These are phyloP conservation scores for Symphodus melops DNA, from an alignment of 2,113 vertebrate genomes.

Conservation along the genomic window DNA sequence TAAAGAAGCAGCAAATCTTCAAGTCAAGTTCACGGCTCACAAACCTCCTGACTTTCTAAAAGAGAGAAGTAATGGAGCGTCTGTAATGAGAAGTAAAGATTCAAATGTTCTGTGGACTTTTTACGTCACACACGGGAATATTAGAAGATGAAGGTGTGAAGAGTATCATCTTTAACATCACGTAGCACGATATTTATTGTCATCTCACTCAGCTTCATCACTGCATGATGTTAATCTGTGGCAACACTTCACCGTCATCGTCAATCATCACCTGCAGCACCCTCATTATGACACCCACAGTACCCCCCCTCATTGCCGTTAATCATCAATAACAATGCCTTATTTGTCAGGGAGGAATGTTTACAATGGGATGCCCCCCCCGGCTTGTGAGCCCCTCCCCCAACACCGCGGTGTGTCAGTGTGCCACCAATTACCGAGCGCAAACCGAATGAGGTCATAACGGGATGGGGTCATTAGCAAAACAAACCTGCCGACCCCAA, in stretches of 20 bases:
- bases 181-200: not conserved
- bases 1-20: no score
- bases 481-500: slow-evolving; percentile 70
- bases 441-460: slow-evolving; percentile 79
- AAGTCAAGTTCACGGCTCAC: no score
- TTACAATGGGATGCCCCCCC: slow-evolving; percentile 61
- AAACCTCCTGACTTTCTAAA: no score
- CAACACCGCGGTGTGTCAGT: slow-evolving; percentile 67
- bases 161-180: not conserved
- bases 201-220: not conserved
- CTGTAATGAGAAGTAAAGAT: not conserved
- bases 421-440: slow-evolving; percentile 76
- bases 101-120: not conserved
- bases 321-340: slow-evolving; percentile 77
- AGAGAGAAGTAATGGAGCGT: no score
- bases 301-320: slow-evolving; percentile 51
- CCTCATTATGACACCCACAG: slow-evolving; percentile 40
- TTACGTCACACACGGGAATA: not conserved
- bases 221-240: slow-evolving; percentile 1
- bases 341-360: slow-evolving; percentile 76
- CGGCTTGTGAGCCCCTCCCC: slow-evolving; percentile 64
- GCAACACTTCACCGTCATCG: slow-evolving; percentile 17
- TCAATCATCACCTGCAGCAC: slow-evolving; percentile 41
- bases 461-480: slow-evolving; percentile 80
- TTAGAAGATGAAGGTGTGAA: not conserved